A percentile compares a stretch with the other conserved stretches of the same genome.
phyloP scores from a whole-genome alignment of 2,113 vertebrate genomes.

The Morone saxatilis region DNA sequence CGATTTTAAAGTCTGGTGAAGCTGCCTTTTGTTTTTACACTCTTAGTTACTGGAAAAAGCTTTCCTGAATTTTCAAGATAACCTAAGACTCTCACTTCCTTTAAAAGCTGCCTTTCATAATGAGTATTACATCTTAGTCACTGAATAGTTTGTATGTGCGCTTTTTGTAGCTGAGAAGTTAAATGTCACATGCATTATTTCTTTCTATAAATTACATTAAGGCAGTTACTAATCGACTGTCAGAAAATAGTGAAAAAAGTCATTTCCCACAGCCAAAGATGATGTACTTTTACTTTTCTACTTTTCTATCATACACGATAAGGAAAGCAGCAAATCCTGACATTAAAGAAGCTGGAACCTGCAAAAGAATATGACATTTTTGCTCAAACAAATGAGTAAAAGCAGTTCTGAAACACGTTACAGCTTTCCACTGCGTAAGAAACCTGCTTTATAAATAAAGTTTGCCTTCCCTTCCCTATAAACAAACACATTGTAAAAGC shows the following conservation, averaged over 20 bases:
- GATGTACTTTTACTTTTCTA: too few relatives aligned
- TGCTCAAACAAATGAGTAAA: background rate
- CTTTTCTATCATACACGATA: background rate
- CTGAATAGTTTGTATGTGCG: background rate
- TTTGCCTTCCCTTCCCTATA: background rate
- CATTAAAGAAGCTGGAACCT: background rate
- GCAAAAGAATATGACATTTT: background rate
- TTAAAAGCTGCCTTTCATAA: background rate
- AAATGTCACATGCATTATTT: too few relatives aligned
- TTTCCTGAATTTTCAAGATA: background rate
- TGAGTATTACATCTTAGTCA: background rate
- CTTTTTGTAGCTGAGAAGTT: background rate
- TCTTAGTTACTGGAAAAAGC: background rate
- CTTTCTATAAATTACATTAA: too few relatives aligned
- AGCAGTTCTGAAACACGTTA: background rate
- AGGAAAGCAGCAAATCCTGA: background rate
- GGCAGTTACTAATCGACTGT: too few relatives aligned
- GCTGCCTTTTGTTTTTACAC: background rate
- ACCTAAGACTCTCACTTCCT: background rate
- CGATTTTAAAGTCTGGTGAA: background rate
- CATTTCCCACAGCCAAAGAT: too few relatives aligned
- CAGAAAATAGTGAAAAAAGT: too few relatives aligned
- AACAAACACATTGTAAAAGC: conserved; percentile 55
- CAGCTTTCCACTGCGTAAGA: background rate
- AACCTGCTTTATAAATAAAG: conserved; percentile 6